Evolutionary conservation across 2,888 invertebrate species (phyloP).

Genomic region (Atrina japonica): DNA sequence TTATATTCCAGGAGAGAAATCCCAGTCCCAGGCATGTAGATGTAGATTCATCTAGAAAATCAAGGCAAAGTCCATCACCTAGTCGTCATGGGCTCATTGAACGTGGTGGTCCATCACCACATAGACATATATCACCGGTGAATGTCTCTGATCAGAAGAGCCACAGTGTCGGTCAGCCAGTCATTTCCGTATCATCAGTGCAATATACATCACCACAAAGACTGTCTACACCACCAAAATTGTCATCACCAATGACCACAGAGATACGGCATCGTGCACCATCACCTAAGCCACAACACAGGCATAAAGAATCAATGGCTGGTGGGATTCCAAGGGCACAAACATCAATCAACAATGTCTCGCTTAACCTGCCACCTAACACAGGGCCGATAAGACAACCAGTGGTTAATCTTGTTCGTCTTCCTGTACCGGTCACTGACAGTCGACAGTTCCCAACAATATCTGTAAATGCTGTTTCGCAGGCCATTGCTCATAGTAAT

Average conservation of each 20-base stretch:
- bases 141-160: neutral
- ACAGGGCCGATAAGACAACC: slow-evolving; percentile 37
- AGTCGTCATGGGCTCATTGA: neutral
- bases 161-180: too few relatives aligned
- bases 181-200: too few relatives aligned
- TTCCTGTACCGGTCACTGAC: slow-evolving; percentile 25
- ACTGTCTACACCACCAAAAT: neutral
- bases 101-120: neutral
- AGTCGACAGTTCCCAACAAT: slow-evolving; percentile 10
- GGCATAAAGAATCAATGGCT: slow-evolving; percentile 38
- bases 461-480: slow-evolving; percentile 18
- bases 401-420: slow-evolving; percentile 32
- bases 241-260: neutral
- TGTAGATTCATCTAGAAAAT: neutral
- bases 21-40: too few relatives aligned
- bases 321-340: slow-evolving; percentile 4
- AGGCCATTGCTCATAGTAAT: slow-evolving; percentile 5
- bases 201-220: too few relatives aligned
- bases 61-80: slow-evolving; percentile 1
- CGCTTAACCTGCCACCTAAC: slow-evolving; percentile 20
- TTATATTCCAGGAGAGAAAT: too few relatives aligned
- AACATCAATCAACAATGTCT: slow-evolving; percentile 10
- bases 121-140: slow-evolving; percentile 15
- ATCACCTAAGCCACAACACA: slow-evolving; percentile 43
- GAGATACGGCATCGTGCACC: slow-evolving; percentile 19